Percentiles rank a stretch among this genome's conserved stretches.
Conservation (phyloP, 2,113 vertebrate species). For the Spea bombifrons region DNA sequence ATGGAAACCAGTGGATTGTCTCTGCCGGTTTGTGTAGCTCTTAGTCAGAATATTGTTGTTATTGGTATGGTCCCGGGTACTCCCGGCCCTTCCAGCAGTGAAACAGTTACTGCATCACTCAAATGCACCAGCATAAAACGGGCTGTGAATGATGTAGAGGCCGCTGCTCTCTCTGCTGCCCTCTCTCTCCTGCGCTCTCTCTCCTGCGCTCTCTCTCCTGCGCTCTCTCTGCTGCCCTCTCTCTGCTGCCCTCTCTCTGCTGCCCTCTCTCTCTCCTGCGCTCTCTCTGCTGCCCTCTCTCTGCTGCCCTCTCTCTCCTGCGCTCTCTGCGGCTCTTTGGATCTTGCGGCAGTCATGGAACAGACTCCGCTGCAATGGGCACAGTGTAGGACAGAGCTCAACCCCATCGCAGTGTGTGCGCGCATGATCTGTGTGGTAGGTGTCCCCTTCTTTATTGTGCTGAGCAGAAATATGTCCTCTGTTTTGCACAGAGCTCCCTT, state of each 20-base stretch:
- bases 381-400: neutral
- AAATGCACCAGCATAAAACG: neutral
- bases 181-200: neutral
- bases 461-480: neutral
- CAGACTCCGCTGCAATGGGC: conserved; percentile 18
- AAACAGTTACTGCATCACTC: neutral
- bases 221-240: neutral
- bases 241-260: neutral
- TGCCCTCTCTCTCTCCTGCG: neutral
- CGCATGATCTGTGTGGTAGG: conserved; percentile 2
- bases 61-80: neutral
- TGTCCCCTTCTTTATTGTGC: neutral
- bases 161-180: neutral
- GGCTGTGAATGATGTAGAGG: neutral
- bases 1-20: too few relatives aligned
- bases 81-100: neutral
- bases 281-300: neutral
- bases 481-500: neutral
- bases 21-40: too few relatives aligned
- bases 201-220: neutral
- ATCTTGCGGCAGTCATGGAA: conserved; percentile 26
- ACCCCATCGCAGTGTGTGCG: neutral
- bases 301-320: neutral
- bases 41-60: too few relatives aligned
- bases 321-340: conserved; percentile 20